Evolutionary conservation across 2,113 vertebrate genomes (phyloP).

Genomic region (Tauraco erythrolophus): DNA sequence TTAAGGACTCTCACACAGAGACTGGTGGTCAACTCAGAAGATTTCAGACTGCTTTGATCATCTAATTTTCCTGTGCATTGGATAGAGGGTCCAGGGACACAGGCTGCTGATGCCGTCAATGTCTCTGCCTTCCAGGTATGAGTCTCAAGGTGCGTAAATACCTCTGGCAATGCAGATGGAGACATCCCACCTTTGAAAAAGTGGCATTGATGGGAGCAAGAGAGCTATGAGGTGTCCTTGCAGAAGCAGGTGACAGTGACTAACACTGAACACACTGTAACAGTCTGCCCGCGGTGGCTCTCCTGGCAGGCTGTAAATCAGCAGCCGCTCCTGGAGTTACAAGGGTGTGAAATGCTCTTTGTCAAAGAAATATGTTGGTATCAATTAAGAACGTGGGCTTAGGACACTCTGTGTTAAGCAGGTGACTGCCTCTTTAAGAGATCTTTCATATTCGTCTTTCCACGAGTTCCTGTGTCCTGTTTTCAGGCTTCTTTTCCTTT

Average conservation of each 20-base stretch:
- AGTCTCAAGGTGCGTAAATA: not conserved
- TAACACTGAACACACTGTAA: not conserved
- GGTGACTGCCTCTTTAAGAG: not conserved
- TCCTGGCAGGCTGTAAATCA: not conserved
- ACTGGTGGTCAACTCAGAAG: not conserved
- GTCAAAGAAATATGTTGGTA: not conserved
- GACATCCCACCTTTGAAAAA: not conserved
- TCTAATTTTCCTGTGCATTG: not conserved
- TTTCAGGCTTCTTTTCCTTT: not conserved
- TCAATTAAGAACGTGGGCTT: not conserved
- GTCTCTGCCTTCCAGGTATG: not conserved
- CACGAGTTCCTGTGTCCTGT: not conserved
- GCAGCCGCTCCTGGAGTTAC: not conserved
- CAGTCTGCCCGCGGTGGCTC: not conserved
- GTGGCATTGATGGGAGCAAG: not conserved
- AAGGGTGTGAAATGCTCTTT: not conserved
- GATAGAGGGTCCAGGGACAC: accelerated
- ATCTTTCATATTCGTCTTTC: not conserved
- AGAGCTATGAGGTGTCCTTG: not conserved
- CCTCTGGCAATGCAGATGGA: not conserved
- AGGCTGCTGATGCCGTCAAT: not conserved
- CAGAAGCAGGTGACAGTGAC: not conserved
- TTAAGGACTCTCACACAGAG: not conserved
- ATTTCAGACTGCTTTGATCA: not conserved
- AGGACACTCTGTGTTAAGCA: not conserved